Evolutionary conservation across 2,888 invertebrate genomes (phyloP).

Genomic region (Therioaphis trifolii): DNA sequence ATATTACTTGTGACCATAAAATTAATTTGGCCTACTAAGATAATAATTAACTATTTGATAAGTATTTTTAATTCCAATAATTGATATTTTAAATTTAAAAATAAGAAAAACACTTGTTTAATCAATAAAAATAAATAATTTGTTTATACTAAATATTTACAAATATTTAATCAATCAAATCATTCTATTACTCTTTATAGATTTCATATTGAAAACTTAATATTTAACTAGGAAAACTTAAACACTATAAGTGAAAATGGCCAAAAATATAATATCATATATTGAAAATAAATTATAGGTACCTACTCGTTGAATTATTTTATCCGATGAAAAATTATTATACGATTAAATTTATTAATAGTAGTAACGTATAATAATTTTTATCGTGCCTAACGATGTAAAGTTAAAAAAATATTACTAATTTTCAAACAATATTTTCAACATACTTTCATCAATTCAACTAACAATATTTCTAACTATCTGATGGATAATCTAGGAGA

Average conservation of each 20-base stretch:
- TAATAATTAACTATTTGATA: neutral
- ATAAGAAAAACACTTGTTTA: neutral
- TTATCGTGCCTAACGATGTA: neutral
- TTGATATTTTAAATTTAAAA: neutral
- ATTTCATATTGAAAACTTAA: too few species aligned
- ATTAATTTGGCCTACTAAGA: neutral
- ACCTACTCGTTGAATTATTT: too few species aligned
- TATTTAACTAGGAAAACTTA: too few species aligned
- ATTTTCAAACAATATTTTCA: too few species aligned
- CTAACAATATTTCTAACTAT: neutral
- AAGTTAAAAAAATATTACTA: too few species aligned
- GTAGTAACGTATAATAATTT: constrained; percentile 51
- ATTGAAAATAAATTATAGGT: too few species aligned
- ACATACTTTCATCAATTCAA: too few species aligned
- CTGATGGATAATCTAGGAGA: neutral
- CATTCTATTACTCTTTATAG: too few species aligned
- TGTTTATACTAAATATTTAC: neutral
- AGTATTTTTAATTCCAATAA: neutral
- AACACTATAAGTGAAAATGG: too few species aligned
- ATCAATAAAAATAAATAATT: neutral
- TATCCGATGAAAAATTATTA: constrained; percentile 15
- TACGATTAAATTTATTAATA: constrained; percentile 32
- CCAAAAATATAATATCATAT: too few species aligned
- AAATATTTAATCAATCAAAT: neutral
- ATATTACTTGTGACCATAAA: neutral